Evolutionary conservation across 2,113 vertebrate species (phyloP).

Genomic region (Propithecus coquereli): DNA sequence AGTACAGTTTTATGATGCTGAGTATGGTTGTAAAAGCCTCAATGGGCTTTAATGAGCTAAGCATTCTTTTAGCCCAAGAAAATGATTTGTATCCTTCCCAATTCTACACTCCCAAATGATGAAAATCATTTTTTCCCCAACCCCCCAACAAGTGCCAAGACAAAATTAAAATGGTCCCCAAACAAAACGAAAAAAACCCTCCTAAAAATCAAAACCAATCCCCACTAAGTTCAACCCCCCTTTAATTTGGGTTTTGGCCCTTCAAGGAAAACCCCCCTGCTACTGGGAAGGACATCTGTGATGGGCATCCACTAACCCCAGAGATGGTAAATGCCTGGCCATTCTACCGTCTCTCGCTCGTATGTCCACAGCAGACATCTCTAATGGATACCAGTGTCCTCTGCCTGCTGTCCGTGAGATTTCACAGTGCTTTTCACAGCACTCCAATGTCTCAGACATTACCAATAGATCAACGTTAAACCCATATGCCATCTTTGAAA

Average conservation of each 20-base stretch:
- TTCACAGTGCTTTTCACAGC: neutral
- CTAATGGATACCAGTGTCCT: neutral
- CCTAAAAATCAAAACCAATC: neutral
- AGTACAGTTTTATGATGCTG: neutral
- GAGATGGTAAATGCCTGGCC: neutral
- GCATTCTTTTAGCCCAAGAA: slow-evolving; percentile 20
- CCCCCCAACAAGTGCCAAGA: too few species aligned
- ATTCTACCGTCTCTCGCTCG: too few species aligned
- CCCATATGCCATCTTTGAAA: neutral
- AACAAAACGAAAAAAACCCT: too few species aligned
- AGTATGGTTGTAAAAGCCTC: neutral
- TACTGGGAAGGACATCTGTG: neutral
- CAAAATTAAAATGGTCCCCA: too few species aligned
- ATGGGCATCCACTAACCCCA: neutral
- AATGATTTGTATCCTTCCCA: neutral
- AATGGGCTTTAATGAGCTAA: slow-evolving; percentile 37
- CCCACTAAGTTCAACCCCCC: neutral
- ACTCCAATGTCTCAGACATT: neutral
- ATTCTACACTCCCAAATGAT: neutral
- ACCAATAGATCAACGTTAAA: neutral
- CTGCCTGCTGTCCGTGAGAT: neutral
- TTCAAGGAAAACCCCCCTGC: neutral
- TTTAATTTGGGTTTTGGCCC: neutral
- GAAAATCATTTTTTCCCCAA: neutral
- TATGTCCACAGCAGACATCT: neutral